phyloP scores from a whole-genome alignment of 1,140 invertebrate species.

The Choristoneura fumiferana region DNA sequence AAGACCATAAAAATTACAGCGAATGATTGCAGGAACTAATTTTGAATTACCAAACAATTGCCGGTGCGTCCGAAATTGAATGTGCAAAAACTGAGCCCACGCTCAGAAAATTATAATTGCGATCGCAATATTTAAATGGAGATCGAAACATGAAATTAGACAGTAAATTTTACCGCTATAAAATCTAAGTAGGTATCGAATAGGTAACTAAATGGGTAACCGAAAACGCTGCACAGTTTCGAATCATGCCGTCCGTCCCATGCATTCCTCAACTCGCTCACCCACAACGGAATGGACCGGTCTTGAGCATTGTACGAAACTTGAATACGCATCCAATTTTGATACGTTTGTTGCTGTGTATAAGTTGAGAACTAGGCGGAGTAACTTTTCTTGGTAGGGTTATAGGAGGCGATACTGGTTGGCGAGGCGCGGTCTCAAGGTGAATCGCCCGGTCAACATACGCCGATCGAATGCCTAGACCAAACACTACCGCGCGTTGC shows the following conservation, averaged over 20 bases:
- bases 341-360: constrained; percentile 37
- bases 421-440: constrained; percentile 70
- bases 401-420: constrained; percentile 43
- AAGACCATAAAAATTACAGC: constrained; percentile 33
- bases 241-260: constrained; percentile 67
- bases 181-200: constrained; percentile 27
- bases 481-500: constrained; percentile 63
- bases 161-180: neutral
- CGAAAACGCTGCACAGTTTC: constrained; percentile 61
- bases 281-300: constrained; percentile 69
- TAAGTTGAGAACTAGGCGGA: constrained; percentile 33
- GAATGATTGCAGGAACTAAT: constrained; percentile 55
- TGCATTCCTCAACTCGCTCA: constrained; percentile 76
- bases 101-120: constrained; percentile 7
- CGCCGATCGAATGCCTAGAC: constrained; percentile 70
- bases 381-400: constrained; percentile 44
- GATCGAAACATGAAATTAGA: constrained; percentile 1
- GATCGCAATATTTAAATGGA: constrained; percentile 4
- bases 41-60: constrained; percentile 53
- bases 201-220: constrained; percentile 49
- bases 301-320: constrained; percentile 70
- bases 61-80: constrained; percentile 18
- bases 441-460: constrained; percentile 73
- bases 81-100: constrained; percentile 21
- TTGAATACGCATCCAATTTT: constrained; percentile 51